A percentile compares a stretch with the other conserved stretches of the same genome.
These are phyloP conservation scores for Dryocosmus kuriphilus DNA, from an alignment of 2,888 invertebrate genomes.

Conservation along the genomic window DNA sequence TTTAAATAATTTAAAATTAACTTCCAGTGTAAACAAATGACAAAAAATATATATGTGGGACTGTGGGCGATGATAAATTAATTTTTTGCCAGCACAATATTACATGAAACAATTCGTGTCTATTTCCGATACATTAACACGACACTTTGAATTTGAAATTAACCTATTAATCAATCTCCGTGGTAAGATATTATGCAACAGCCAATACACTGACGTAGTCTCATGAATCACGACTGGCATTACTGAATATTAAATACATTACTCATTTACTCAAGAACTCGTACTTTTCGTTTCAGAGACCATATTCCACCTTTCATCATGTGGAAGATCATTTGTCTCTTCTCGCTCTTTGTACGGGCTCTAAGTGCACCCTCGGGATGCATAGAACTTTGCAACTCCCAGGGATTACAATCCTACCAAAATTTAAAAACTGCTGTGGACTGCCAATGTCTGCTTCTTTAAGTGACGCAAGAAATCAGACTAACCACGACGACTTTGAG, in stretches of 20 bases:
- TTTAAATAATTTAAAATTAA: too few relatives aligned
- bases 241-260: not conserved
- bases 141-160: constrained; percentile 13
- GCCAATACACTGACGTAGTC: not conserved
- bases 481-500: constrained; percentile 14
- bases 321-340: constrained; percentile 27
- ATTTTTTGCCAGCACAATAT: too few relatives aligned
- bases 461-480: constrained; percentile 1
- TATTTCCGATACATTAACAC: constrained; percentile 10
- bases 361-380: constrained; percentile 27
- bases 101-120: not conserved
- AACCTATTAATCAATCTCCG: not conserved
- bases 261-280: not conserved
- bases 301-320: constrained; percentile 17
- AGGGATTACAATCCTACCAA: not conserved
- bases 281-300: constrained; percentile 4
- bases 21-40: too few relatives aligned
- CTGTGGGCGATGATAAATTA: too few relatives aligned
- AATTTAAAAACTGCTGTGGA: constrained; percentile 9
- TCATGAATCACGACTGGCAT: constrained; percentile 10
- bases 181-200: constrained; percentile 23
- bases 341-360: constrained; percentile 12
- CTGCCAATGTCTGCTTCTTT: not conserved
- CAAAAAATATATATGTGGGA: too few relatives aligned
- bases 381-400: constrained; percentile 12